Conservation (phyloP, 2,113 vertebrate genomes). For the Atherinomorus stipes region DNA sequence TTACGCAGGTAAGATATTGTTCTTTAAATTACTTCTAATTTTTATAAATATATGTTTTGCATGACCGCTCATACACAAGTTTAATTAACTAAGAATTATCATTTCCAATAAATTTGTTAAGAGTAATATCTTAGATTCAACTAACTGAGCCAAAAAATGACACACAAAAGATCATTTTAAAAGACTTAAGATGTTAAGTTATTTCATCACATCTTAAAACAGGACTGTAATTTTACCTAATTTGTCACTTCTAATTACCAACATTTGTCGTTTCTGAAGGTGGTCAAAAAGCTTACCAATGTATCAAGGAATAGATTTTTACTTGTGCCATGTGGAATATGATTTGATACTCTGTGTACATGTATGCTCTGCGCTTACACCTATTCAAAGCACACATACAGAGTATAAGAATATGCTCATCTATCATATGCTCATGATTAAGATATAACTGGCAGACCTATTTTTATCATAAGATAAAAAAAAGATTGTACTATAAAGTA, state of each 20-base stretch:
- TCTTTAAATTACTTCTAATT: not conserved
- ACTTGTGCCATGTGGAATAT: not conserved
- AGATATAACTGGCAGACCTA: too few species aligned
- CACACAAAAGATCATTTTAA: not conserved
- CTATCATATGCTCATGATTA: too few species aligned
- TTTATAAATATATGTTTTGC: not conserved
- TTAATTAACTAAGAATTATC: not conserved
- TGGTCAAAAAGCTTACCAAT: not conserved
- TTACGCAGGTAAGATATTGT: slow-evolving; percentile 64
- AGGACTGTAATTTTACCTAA: not conserved
- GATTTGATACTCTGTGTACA: too few species aligned
- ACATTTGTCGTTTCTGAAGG: not conserved
- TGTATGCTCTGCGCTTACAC: too few species aligned
- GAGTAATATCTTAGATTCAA: not conserved
- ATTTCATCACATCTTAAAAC: not conserved
- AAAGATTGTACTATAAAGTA: too few species aligned
- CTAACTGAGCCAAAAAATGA: not conserved
- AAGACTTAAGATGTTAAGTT: not conserved
- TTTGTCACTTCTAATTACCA: slow-evolving; percentile 11
- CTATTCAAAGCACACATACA: too few species aligned
- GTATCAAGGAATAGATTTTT: not conserved
- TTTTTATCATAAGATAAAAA: too few species aligned
- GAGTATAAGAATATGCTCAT: too few species aligned
- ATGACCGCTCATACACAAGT: not conserved
- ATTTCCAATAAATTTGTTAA: not conserved